Evolutionary conservation across 2,888 invertebrate genomes (phyloP).

Genomic region (Drosophila algonquin): DNA sequence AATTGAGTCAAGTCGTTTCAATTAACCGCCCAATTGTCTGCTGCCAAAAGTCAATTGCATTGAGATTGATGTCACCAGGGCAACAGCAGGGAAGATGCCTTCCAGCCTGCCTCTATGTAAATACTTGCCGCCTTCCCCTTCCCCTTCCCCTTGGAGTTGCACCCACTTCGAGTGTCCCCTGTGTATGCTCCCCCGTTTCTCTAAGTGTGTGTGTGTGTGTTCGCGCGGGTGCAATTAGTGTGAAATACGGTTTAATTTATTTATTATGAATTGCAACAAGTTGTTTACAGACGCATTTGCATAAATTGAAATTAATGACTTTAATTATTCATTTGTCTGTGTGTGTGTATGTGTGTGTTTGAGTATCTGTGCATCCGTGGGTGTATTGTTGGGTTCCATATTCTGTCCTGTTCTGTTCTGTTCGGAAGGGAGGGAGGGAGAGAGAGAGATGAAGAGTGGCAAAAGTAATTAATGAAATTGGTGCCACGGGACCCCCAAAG

Average conservation of each 20-base stretch:
- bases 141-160: neutral
- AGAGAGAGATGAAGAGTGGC: conserved; percentile 39
- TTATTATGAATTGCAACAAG: conserved; percentile 80
- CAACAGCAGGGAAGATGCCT: conserved; percentile 13
- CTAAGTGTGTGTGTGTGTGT: conserved; percentile 25
- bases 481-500: conserved; percentile 61
- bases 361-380: conserved; percentile 8
- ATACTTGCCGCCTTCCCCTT: too few species aligned
- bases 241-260: conserved; percentile 79
- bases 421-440: conserved; percentile 14
- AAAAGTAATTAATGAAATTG: conserved; percentile 70
- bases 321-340: conserved; percentile 73
- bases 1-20: conserved; percentile 79
- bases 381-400: conserved; percentile 6
- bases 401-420: conserved; percentile 9
- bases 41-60: conserved; percentile 81
- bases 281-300: conserved; percentile 80
- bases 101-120: neutral
- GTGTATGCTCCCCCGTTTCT: neutral
- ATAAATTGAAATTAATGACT: conserved; percentile 80
- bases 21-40: conserved; percentile 78
- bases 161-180: neutral
- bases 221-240: conserved; percentile 76
- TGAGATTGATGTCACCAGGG: conserved; percentile 72
- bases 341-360: conserved; percentile 15